Evolutionary conservation across 2,113 vertebrate species (phyloP), one percentile per base, ranked within the genome.

Genomic region (Dendrocopos noguchii): DNA sequence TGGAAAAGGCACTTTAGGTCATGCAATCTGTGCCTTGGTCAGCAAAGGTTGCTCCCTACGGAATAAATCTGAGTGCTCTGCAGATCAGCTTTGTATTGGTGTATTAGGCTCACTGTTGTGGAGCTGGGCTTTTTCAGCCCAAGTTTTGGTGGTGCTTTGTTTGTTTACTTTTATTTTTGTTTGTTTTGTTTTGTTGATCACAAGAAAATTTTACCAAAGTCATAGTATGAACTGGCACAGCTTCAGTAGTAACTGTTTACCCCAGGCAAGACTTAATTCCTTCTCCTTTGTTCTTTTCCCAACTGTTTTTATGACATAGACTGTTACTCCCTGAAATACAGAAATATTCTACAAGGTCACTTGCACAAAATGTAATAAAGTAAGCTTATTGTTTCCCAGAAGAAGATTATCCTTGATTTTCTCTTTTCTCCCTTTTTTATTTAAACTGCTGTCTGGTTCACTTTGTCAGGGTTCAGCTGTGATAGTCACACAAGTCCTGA

Each of bases 361-460:
- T 93, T 2, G 1, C n/a, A 33, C 68, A 75, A 87, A 85, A 68
- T 68, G 53, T 78, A 90, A 95, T 93, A 90, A 94, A 86, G 74
- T 20, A 85, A 92, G 61, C 76, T 94, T 94, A 91, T 50, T 91
- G 61, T 90, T 96, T 96, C 90, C 34, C 55, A 91, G 79, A 66
- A 91, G 46, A 79, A 79, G 78, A 87, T 91, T 84, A 91, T 21
- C 28, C 80, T 80, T 46, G 13, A 84, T 50, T 88, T 91, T 91
- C 27, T 87, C 29, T 81, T 17, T 57, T 73, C 39, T 63, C 31
- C 16, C 53, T 24, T 78, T 82, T 88, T 70, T 81, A 60, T 93
- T 84, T 91, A 91, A 85, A 78, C 61, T 72, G 28, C 44, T 91
- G 36, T 71, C 79, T 88, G 73, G 36, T 80, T 91, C 64, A 6